phyloP scores from a whole-genome alignment of 2,888 invertebrate genomes.

The Drosophila lacicola region DNA sequence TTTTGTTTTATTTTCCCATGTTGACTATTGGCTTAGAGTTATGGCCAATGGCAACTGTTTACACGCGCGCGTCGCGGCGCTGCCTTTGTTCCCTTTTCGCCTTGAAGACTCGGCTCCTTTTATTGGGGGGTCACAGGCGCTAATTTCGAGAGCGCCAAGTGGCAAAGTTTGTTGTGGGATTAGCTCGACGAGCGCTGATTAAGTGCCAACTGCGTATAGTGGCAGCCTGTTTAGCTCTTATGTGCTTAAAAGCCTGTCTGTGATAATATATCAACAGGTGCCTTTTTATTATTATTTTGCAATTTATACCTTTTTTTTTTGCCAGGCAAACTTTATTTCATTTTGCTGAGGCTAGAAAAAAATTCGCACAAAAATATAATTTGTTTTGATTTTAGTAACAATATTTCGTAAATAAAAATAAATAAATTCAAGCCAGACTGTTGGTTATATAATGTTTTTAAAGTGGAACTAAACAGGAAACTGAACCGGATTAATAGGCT shows the following conservation, averaged over 20 bases:
- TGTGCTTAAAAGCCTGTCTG: not conserved
- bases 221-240: not conserved
- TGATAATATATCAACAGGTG: constrained; percentile 17
- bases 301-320: not conserved
- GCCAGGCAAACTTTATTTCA: no score
- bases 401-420: no score
- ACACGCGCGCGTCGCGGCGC: constrained; percentile 42
- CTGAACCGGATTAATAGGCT: no score
- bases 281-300: not conserved
- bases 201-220: constrained; percentile 14
- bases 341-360: no score
- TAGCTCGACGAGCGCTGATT: constrained; percentile 43
- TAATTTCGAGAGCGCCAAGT: constrained; percentile 50
- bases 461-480: no score
- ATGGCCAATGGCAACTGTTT: constrained; percentile 77
- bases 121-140: constrained; percentile 70
- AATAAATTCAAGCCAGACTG: no score
- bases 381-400: no score
- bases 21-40: constrained; percentile 80
- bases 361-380: no score
- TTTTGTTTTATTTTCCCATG: constrained; percentile 76
- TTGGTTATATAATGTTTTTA: no score
- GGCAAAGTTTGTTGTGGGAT: constrained; percentile 54
- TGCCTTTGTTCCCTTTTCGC: constrained; percentile 30
- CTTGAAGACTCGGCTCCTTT: constrained; percentile 45